These are phyloP conservation scores for Pristionchus japonicus DNA, from an alignment of 2,888 invertebrate species.

Conservation along the genomic window DNA sequence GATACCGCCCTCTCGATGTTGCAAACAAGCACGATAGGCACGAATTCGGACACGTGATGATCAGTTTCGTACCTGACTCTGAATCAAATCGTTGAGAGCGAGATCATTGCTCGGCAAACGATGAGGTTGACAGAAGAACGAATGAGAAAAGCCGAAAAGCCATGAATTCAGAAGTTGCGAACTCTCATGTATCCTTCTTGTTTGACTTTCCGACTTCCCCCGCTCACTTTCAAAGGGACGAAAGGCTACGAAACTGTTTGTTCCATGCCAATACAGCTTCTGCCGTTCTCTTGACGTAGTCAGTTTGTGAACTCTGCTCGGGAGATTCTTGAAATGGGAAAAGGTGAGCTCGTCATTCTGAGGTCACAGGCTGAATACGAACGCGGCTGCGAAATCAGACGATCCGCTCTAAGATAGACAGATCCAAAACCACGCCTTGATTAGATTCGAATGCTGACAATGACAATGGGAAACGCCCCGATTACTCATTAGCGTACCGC, in stretches of 20 bases:
- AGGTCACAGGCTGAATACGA: background rate
- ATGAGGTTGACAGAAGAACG: background rate
- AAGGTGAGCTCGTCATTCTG: background rate
- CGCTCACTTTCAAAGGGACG: background rate
- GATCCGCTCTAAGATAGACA: too few species aligned
- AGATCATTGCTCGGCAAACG: background rate
- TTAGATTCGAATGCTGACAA: background rate
- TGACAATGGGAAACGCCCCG: background rate
- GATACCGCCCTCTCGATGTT: background rate
- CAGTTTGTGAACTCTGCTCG: background rate
- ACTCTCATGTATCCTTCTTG: background rate
- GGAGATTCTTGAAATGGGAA: background rate
- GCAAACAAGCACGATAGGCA: background rate
- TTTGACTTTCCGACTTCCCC: background rate
- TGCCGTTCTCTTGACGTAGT: background rate
- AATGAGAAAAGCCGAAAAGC: background rate
- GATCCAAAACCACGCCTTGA: too few species aligned
- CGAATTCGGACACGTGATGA: background rate
- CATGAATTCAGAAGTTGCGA: slow-evolving; percentile 13
- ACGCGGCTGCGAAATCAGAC: background rate
- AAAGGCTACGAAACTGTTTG: background rate
- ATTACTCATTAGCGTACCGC: background rate
- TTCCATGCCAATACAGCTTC: background rate
- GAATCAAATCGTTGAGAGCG: too few species aligned
- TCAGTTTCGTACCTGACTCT: too few species aligned